These are phyloP conservation scores for Tribolium castaneum DNA, from an alignment of 1,140 invertebrate species.

Conservation along the genomic window DNA sequence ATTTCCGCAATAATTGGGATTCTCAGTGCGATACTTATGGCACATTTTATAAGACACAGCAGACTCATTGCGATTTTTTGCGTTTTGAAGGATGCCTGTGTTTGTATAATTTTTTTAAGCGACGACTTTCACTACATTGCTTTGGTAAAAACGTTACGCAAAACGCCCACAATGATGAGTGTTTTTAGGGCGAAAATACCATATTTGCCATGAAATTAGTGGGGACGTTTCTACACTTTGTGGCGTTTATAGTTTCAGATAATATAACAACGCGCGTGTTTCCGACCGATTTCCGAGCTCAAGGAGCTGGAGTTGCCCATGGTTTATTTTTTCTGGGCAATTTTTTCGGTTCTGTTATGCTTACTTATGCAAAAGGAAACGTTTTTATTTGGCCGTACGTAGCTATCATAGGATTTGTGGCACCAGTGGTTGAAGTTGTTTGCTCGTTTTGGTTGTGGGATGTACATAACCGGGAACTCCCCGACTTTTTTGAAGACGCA, in stretches of 20 bases:
- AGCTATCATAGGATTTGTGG: background rate
- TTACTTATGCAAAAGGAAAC: background rate
- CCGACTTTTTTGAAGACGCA: background rate
- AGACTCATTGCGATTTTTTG: too few relatives aligned
- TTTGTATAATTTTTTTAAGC: too few relatives aligned
- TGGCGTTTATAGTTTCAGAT: background rate
- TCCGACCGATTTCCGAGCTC: background rate
- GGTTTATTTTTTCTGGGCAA: background rate
- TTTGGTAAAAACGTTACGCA: too few relatives aligned
- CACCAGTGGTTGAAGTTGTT: background rate
- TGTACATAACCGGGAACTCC: background rate
- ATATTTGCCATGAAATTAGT: background rate
- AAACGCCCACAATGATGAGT: background rate
- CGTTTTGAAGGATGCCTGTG: too few relatives aligned
- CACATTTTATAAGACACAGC: too few relatives aligned
- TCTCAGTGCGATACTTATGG: too few relatives aligned
- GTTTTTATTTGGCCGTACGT: background rate
- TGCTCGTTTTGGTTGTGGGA: background rate
- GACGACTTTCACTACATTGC: too few relatives aligned
- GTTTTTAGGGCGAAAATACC: background rate
- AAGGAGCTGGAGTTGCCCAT: background rate
- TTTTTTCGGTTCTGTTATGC: background rate
- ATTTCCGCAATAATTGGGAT: too few relatives aligned
- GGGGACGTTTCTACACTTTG: background rate
- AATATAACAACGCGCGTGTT: background rate